These are phyloP conservation scores for Caenorhabditis sp. DNA, from an alignment of 2,888 invertebrate species.

Conservation along the genomic window DNA sequence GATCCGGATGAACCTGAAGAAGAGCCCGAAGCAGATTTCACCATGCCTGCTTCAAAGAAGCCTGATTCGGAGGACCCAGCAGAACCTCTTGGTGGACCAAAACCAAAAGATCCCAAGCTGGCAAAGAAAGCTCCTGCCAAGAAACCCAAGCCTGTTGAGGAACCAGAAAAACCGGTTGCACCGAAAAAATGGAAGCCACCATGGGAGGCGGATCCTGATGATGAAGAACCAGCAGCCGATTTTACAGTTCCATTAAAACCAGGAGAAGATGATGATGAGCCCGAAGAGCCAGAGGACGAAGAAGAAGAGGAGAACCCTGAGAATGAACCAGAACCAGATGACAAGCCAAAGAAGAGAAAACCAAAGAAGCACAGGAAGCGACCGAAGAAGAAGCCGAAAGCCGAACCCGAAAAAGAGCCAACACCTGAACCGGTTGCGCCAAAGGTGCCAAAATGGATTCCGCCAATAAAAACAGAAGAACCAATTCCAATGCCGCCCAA, in stretches of 20 bases:
- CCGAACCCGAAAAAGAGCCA: constrained; percentile 38
- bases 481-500: constrained; percentile 76
- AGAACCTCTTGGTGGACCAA: constrained; percentile 34
- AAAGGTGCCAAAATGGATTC: constrained; percentile 73
- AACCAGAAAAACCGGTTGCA: constrained; percentile 33
- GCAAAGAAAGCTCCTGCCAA: constrained; percentile 33
- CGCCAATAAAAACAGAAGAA: constrained; percentile 70
- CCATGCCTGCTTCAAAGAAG: constrained; percentile 50
- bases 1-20: constrained; percentile 57
- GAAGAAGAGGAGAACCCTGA: constrained; percentile 64
- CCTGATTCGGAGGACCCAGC: constrained; percentile 56
- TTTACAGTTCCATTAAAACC: constrained; percentile 64
- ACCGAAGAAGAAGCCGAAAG: constrained; percentile 51
- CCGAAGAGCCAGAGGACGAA: constrained; percentile 59
- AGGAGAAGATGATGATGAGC: constrained; percentile 39
- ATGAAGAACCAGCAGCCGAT: constrained; percentile 68
- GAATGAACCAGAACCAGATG: constrained; percentile 50
- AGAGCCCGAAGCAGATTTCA: constrained; percentile 57
- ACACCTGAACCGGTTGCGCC: constrained; percentile 58
- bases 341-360: constrained; percentile 56
- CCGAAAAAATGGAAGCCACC: constrained; percentile 60
- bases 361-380: constrained; percentile 57
- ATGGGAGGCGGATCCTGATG: constrained; percentile 59
- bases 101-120: constrained; percentile 52
- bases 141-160: constrained; percentile 44